Base-by-base conservation (phyloP, 2,113 vertebrate genomes). In the Origma solitaria region DNA sequence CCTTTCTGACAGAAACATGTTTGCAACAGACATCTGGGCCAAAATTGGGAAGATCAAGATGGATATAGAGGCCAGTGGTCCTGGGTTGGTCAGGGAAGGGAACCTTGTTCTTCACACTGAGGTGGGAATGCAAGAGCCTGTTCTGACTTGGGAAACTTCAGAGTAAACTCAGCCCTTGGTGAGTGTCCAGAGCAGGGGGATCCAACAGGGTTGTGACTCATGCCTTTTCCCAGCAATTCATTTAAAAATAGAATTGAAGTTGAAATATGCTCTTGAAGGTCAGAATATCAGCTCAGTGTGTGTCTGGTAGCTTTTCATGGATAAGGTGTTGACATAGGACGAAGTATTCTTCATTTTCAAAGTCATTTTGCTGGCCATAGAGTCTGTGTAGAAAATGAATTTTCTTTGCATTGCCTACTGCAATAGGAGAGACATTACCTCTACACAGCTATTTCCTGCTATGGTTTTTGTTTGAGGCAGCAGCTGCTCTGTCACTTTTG, bases 161-260 rank as follows among this genome's bases (percentile, higher is more conserved):
- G 80, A 70, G 62, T 42, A 77, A 93, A n/a, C 88, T 25, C 11
- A 86, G 95, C 80, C 54, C 86, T 88, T 96, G 95, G 91, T 92
- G 92, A 93, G 47, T 86, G 57, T 70, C 88, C 94, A 95, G 94
- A 66, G 44, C 64, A 88, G 91, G 91, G 88, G 76, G 80, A 82
- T 92, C 88, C 65, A 42, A 47, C 88, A 62, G 86, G 25, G 9
- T 1, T 92, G 60, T 95, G 92, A 97, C 83, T 97, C 96, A 92
- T 96, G 85, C 79, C 88, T 95, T 94, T 97, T 95, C 95, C 94
- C 82, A 92, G 91, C 87, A 90, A 82, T 91, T 92, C 22, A 72
- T 91, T 91, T 95, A 95, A 97, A 95, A 96, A 96, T 96, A 95
- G 96, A 92, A 40, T 90, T 90, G 85, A 65, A 79, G 91, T 28